Evolutionary conservation across 1,140 invertebrate species (phyloP), one percentile per base, ranked within the genome.

Genomic region (Bombyx mandarina): DNA sequence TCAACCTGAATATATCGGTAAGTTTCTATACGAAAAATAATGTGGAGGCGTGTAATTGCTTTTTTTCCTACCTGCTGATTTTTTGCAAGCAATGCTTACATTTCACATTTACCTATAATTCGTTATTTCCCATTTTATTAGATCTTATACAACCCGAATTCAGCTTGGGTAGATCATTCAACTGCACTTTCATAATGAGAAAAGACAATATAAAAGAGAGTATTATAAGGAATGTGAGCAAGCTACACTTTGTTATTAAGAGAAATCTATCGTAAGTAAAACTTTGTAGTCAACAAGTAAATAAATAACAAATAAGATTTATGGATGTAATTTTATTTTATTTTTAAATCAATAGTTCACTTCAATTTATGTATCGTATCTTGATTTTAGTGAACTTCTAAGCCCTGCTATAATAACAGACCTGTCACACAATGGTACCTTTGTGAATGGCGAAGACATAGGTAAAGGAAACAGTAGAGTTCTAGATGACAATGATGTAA

Each of bases 351-450:
- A 8, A 10, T 9, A 47, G 45, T 10, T 47, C n/a, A 47, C n/a
- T 47, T 5, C 6, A 47, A 9, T 12, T 35, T 35, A 35, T 35
- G 2, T 35, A 35, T 35, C 0, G 2, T 35, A 35, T 35, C 7
- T 18, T 51, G 8, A 51, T 51, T 49, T 50, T 62, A 89, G 87
- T 26, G 79, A 87, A 61, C 47, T 68, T 6, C 66, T 77, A 2
- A 73, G 65, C 58, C 88, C 88, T 48, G 77, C 79, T 10, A 82
- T 88, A 9, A 71, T 89, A 51, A 82, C 93, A 78, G 94, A 95
- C 69, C 68, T 89, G 8, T 94, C 93, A 22, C 90, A 91, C 48
- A 95, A 95, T 89, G 94, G 94, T 0, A 95, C 94, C 2, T 94
- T 90, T 88, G 77, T 94, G 10, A 93, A 93, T 77, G 87, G 88